A percentile compares a stretch with the other conserved stretches of the same genome.
phyloP scores from a whole-genome alignment of 2,113 vertebrate genomes.

The Tringa solitaria region DNA sequence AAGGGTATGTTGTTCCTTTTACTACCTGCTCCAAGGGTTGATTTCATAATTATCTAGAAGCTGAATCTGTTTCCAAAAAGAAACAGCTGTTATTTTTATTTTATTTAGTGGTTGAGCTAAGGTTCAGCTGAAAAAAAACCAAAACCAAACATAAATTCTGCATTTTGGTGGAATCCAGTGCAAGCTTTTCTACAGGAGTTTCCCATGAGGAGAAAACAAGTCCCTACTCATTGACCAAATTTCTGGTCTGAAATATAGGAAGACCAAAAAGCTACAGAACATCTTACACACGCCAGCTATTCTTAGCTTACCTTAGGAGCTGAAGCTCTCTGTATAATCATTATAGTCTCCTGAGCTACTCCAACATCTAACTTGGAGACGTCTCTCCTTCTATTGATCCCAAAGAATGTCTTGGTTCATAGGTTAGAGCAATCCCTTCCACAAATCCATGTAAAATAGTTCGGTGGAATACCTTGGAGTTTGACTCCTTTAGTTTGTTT shows the following conservation, averaged over 20 bases:
- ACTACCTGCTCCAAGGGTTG: background rate
- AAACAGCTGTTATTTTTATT: background rate
- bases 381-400: background rate
- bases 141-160: background rate
- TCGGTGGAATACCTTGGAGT: background rate
- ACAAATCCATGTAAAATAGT: background rate
- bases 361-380: background rate
- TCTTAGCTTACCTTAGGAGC: background rate
- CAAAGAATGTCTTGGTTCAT: background rate
- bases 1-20: background rate
- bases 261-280: background rate
- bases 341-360: background rate
- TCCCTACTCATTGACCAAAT: background rate
- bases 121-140: background rate
- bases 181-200: background rate
- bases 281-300: background rate
- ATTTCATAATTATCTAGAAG: background rate
- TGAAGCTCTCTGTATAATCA: background rate
- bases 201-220: background rate
- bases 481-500: background rate
- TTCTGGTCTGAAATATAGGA: background rate
- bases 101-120: background rate
- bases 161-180: background rate
- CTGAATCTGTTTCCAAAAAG: background rate
- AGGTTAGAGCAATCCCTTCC: background rate